Evolutionary conservation across 2,888 invertebrate species (phyloP).

Genomic region (Plebejus melissa): DNA sequence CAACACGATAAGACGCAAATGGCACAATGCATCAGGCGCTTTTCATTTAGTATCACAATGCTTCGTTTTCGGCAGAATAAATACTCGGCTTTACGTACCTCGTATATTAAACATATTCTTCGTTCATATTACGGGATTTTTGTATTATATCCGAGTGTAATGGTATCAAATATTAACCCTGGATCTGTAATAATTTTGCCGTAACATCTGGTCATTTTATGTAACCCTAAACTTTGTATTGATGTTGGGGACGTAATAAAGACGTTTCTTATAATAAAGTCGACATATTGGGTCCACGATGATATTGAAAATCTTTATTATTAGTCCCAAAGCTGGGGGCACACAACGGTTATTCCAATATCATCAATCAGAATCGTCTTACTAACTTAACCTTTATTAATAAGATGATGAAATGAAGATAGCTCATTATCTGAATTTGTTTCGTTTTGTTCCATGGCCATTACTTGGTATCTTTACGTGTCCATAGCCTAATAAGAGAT

Average conservation of each 20-base stretch:
- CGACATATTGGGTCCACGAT: not conserved
- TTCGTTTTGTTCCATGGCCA: not conserved
- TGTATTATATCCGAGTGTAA: constrained; percentile 5
- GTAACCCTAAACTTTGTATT: constrained; percentile 20
- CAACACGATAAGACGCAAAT: not conserved
- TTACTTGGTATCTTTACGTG: no score
- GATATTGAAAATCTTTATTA: constrained; percentile 18
- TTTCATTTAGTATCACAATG: constrained; percentile 6
- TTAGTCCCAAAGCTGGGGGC: not conserved
- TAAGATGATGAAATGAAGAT: no score
- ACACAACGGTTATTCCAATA: not conserved
- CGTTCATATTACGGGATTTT: constrained; percentile 2
- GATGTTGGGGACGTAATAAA: constrained; percentile 9
- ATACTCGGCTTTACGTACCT: not conserved
- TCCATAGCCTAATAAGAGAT: no score
- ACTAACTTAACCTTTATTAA: no score
- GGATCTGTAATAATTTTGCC: not conserved
- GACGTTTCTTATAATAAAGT: constrained; percentile 8
- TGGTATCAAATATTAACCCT: constrained; percentile 5
- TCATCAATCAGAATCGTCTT: not conserved
- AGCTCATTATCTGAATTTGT: not conserved
- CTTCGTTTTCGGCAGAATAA: constrained; percentile 14
- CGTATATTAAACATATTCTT: constrained; percentile 16
- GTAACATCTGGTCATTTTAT: constrained; percentile 12
- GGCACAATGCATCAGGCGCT: not conserved